Conservation (phyloP, 2,113 vertebrate genomes). For the Peromyscus polionotus region DNA sequence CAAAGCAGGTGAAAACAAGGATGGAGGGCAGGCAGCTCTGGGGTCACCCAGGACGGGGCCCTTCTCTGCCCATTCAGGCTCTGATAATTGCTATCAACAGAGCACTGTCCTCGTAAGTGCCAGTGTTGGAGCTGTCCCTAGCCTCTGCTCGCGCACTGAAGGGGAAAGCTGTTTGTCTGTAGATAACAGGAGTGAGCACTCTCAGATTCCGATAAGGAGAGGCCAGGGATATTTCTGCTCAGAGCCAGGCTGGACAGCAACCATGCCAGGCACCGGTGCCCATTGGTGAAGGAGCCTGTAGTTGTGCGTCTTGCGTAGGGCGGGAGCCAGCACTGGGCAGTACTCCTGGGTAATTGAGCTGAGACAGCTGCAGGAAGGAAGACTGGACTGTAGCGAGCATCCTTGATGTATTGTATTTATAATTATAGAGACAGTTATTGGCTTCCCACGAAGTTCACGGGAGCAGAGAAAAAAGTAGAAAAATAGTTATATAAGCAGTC, state of each 20-base stretch:
- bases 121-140: background rate
- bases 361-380: no score
- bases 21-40: rapidly evolving
- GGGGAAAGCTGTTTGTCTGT: background rate
- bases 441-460: background rate
- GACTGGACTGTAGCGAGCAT: no score
- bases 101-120: rapidly evolving
- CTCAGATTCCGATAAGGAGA: background rate
- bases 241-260: background rate
- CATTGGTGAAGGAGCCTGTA: rapidly evolving
- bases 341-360: rapidly evolving
- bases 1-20: background rate
- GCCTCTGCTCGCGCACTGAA: background rate
- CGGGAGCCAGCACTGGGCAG: rapidly evolving
- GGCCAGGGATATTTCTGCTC: background rate
- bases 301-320: rapidly evolving
- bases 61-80: no score
- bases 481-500: background rate
- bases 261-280: rapidly evolving
- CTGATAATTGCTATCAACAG: no score
- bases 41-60: rapidly evolving
- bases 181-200: background rate
- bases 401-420: background rate
- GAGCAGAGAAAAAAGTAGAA: background rate
- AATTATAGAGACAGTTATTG: background rate